Evolutionary conservation across 2,888 invertebrate species (phyloP).

Genomic region (Chalcis sispes): DNA sequence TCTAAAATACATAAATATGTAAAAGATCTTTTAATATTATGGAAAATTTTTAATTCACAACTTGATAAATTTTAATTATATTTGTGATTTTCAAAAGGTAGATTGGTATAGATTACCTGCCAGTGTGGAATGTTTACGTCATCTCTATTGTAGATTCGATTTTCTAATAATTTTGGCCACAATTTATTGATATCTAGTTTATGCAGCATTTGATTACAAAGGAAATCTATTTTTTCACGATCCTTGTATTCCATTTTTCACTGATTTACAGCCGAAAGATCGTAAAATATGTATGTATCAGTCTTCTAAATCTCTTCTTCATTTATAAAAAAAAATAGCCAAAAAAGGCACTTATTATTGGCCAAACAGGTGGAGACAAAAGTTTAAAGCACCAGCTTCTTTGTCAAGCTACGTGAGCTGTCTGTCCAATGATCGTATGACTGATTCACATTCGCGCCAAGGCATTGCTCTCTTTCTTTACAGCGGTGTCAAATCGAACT

Average conservation of each 20-base stretch:
- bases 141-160: constrained; percentile 67
- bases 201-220: constrained; percentile 61
- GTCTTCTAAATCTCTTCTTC: background rate
- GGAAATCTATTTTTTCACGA: constrained; percentile 64
- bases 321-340: background rate
- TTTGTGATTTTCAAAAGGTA: background rate
- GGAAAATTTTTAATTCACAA: background rate
- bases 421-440: constrained; percentile 41
- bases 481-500: constrained; percentile 34
- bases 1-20: constrained; percentile 61
- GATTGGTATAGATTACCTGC: constrained; percentile 65
- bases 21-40: background rate
- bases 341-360: constrained; percentile 33
- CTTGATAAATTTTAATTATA: background rate
- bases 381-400: constrained; percentile 48
- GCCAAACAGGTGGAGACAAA: background rate
- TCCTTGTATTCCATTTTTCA: constrained; percentile 65
- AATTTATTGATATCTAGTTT: constrained; percentile 63
- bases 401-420: constrained; percentile 41
- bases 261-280: background rate
- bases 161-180: constrained; percentile 69
- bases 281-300: constrained; percentile 25
- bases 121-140: constrained; percentile 69
- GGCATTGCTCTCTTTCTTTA: constrained; percentile 38
- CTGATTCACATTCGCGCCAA: constrained; percentile 56